These are phyloP conservation scores for Epistrophella euchroma DNA, from an alignment of 2,888 invertebrate species.

Conservation along the genomic window DNA sequence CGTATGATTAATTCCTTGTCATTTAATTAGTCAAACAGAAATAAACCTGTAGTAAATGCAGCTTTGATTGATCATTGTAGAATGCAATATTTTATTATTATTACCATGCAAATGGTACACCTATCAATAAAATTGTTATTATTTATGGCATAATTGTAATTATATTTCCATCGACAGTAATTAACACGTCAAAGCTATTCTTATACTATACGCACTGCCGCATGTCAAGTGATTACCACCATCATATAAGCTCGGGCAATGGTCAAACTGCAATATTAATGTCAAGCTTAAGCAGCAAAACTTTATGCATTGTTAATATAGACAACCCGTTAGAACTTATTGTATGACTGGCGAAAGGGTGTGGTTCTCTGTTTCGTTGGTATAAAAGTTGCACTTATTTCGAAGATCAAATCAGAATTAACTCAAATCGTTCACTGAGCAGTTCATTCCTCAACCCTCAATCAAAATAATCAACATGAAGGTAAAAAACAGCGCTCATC, in stretches of 20 bases:
- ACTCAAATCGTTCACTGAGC: conserved; percentile 60
- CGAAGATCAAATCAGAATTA: conserved; percentile 62
- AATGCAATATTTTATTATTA: background rate
- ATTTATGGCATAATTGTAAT: conserved; percentile 48
- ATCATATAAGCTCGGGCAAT: background rate
- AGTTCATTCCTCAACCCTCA: conserved; percentile 56
- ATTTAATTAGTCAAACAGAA: background rate
- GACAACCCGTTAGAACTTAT: background rate
- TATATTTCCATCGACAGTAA: conserved; percentile 44
- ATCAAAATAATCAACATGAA: conserved; percentile 65
- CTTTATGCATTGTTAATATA: background rate
- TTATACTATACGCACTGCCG: conserved; percentile 65
- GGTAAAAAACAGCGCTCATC: conserved; percentile 40
- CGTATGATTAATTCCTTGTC: conserved; percentile 5
- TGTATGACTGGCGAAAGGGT: conserved; percentile 47
- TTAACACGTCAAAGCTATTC: conserved; percentile 63
- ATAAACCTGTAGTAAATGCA: background rate
- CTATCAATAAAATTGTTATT: conserved; percentile 18
- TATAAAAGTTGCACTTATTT: conserved; percentile 67
- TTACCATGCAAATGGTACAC: conserved; percentile 20
- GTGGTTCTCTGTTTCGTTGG: conserved; percentile 29
- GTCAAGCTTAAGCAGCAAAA: conserved; percentile 22
- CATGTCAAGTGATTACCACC: conserved; percentile 47
- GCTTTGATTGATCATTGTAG: background rate
- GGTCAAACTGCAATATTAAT: conserved; percentile 35